phyloP scores from a whole-genome alignment of 2,888 invertebrate genomes.

The Cheilosia urbana region DNA sequence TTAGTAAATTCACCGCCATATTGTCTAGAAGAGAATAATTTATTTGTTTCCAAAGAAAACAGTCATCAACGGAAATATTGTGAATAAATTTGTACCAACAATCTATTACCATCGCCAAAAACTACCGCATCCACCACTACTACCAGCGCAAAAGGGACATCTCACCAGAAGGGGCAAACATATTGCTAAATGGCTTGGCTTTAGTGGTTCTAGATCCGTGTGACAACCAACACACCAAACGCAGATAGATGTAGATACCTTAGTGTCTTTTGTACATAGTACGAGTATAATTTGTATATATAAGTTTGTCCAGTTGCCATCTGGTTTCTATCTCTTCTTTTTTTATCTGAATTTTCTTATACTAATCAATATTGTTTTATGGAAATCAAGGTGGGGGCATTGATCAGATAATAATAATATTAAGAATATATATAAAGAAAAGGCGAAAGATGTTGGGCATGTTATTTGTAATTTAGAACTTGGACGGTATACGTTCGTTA shows the following conservation, averaged over 20 bases:
- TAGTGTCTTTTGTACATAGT: conserved; percentile 11
- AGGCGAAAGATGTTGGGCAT: conserved; percentile 79
- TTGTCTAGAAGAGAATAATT: conserved; percentile 12
- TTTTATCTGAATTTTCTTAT: conserved; percentile 28
- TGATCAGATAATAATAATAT: conserved; percentile 69
- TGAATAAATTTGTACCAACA: conserved; percentile 36
- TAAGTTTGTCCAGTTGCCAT: conserved; percentile 52
- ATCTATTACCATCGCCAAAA: not conserved
- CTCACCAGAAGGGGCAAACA: conserved; percentile 30
- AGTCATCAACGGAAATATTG: conserved; percentile 40
- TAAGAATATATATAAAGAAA: conserved; percentile 82
- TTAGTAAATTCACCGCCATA: not conserved
- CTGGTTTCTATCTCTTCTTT: conserved; percentile 46
- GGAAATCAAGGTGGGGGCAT: conserved; percentile 73
- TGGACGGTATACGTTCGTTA: conserved; percentile 77
- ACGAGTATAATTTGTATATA: conserved; percentile 14
- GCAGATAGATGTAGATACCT: conserved; percentile 12
- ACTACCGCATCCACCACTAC: not conserved
- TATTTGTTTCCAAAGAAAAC: conserved; percentile 7
- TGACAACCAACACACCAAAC: conserved; percentile 7
- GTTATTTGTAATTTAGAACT: conserved; percentile 82
- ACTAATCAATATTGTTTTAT: conserved; percentile 70
- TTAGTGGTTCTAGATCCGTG: conserved; percentile 29
- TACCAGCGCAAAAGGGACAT: conserved; percentile 34
- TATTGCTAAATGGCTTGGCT: conserved; percentile 13